Evolutionary conservation across 2,113 vertebrate genomes (phyloP).

Genomic region (Lagopus muta): DNA sequence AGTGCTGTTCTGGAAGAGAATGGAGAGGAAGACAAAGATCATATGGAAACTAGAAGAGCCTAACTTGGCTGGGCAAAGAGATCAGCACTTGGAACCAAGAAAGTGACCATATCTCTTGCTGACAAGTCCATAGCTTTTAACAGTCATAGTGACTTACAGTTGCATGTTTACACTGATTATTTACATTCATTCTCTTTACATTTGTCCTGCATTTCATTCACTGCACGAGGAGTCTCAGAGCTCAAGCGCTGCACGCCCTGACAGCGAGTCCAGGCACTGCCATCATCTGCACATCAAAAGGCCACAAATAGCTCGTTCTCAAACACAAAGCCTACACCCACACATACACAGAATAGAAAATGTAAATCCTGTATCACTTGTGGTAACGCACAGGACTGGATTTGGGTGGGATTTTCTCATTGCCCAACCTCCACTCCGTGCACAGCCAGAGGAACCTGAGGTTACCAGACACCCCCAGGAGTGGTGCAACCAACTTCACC

Average conservation of each 20-base stretch:
- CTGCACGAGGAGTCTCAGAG: not conserved
- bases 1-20: not conserved
- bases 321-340: not conserved
- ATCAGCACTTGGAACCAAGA: not conserved
- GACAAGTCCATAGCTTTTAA: not conserved
- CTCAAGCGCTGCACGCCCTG: not conserved
- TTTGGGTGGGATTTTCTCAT: not conserved
- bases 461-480: accelerated
- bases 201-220: not conserved
- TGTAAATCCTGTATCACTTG: not conserved
- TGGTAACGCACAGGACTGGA: not conserved
- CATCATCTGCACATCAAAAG: not conserved
- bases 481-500: accelerated
- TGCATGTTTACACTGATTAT: not conserved
- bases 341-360: not conserved
- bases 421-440: accelerated
- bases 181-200: not conserved
- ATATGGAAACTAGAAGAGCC: not conserved
- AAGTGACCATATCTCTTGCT: not conserved
- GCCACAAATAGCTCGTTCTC: not conserved
- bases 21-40: not conserved
- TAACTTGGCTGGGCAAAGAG: not conserved
- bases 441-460: accelerated
- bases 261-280: not conserved
- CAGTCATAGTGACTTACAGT: not conserved